Evolutionary conservation across 2,888 invertebrate genomes (phyloP).

Genomic region (Physocephala rufipes): DNA sequence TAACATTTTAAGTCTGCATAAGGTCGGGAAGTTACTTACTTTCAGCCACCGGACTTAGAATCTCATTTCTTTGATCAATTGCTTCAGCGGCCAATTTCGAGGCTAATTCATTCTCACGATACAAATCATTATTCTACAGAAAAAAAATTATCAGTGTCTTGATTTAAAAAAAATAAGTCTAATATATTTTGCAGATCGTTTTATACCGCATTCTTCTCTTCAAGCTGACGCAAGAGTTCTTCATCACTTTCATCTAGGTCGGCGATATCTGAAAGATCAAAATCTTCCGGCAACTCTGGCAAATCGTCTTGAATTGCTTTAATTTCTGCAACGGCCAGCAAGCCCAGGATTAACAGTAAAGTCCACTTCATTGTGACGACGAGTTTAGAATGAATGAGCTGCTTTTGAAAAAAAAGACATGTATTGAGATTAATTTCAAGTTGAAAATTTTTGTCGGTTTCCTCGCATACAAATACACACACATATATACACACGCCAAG

Average conservation of each 20-base stretch:
- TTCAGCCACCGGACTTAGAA: slow-evolving; percentile 59
- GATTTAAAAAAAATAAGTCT: background rate
- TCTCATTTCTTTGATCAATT: slow-evolving; percentile 48
- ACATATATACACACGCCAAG: background rate
- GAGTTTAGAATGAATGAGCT: slow-evolving; percentile 31
- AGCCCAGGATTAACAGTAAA: slow-evolving; percentile 52
- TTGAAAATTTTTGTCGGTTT: background rate
- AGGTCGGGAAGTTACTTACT: slow-evolving; percentile 43
- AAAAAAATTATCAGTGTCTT: background rate
- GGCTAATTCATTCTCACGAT: slow-evolving; percentile 63
- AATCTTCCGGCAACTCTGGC: slow-evolving; percentile 41
- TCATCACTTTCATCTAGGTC: slow-evolving; percentile 60
- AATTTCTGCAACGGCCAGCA: slow-evolving; percentile 51
- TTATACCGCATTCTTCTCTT: slow-evolving; percentile 59
- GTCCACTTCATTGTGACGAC: slow-evolving; percentile 50
- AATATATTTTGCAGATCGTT: background rate
- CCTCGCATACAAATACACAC: no score
- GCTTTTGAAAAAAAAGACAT: slow-evolving; percentile 23
- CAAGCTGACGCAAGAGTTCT: slow-evolving; percentile 56
- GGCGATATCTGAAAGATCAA: slow-evolving; percentile 49
- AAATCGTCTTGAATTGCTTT: slow-evolving; percentile 46
- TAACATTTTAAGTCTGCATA: background rate
- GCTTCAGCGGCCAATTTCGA: slow-evolving; percentile 56
- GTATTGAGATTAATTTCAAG: slow-evolving; percentile 13
- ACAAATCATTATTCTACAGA: slow-evolving; percentile 56